phyloP scores from a whole-genome alignment of 1,140 invertebrate species.

The Trigoniulus corallinus region DNA sequence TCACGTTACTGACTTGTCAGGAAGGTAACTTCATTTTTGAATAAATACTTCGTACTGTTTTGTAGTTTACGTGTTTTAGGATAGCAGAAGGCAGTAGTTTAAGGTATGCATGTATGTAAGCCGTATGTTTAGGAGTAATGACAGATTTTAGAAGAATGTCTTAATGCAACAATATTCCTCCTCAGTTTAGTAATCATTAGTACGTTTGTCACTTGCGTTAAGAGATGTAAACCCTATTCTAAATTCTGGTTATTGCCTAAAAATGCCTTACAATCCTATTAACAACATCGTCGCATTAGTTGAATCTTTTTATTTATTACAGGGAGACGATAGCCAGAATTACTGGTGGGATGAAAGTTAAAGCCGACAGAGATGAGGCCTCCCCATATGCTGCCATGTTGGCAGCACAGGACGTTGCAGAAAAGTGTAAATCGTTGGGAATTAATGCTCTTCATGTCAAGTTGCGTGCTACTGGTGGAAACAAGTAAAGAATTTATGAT shows the following conservation, averaged over 20 bases:
- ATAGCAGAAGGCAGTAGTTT: neutral
- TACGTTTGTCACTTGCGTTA: neutral
- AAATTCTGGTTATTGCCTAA: too few relatives aligned
- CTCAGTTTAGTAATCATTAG: neutral
- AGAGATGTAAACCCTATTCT: too few relatives aligned
- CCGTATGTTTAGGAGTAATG: too few relatives aligned
- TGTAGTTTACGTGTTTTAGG: too few relatives aligned
- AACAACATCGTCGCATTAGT: too few relatives aligned
- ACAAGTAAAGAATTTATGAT: constrained; percentile 37
- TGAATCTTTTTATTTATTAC: too few relatives aligned
- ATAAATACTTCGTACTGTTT: too few relatives aligned
- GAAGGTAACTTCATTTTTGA: too few relatives aligned
- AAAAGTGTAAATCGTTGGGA: constrained; percentile 90
- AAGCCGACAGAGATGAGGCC: constrained; percentile 98
- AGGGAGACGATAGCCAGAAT: constrained; percentile 96
- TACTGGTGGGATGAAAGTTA: constrained; percentile 99
- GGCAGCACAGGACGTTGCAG: constrained; percentile 98
- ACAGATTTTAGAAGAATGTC: too few relatives aligned
- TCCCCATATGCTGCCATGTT: constrained; percentile 99
- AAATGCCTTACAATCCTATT: too few relatives aligned
- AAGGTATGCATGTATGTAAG: neutral
- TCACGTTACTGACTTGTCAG: constrained; percentile 97
- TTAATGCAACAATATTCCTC: too few relatives aligned
- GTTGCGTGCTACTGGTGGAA: constrained; percentile 93
- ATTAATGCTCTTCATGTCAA: constrained; percentile 98